A percentile compares a stretch with the other conserved stretches of the same genome.
phyloP scores from a whole-genome alignment of 2,888 invertebrate genomes.

The Agrypnus murinus region DNA sequence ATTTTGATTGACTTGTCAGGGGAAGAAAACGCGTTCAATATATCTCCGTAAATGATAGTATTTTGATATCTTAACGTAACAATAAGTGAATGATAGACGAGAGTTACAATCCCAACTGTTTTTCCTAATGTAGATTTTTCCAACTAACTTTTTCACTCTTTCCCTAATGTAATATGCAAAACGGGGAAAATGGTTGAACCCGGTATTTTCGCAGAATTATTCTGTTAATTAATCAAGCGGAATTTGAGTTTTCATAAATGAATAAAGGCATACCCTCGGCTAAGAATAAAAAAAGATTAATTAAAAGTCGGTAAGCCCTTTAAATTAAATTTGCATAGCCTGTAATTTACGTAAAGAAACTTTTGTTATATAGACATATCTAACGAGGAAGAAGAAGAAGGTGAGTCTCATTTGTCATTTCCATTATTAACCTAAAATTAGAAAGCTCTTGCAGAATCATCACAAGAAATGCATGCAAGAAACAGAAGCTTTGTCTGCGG shows the following conservation, averaged over 20 bases:
- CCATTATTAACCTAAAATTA: not conserved
- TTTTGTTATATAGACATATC: not conserved
- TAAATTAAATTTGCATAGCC: conserved; percentile 27
- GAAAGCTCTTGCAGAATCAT: not conserved
- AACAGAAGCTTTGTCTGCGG: conserved; percentile 3
- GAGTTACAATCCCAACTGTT: not conserved
- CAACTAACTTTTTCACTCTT: not conserved
- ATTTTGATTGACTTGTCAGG: conserved; percentile 41
- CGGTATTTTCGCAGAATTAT: conserved; percentile 5
- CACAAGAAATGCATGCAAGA: not conserved
- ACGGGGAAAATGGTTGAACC: not conserved
- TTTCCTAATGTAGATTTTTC: not conserved
- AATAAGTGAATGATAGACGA: conserved; percentile 31
- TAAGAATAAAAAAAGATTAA: conserved; percentile 25
- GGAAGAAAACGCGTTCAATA: conserved; percentile 33
- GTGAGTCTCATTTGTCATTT: conserved; percentile 9
- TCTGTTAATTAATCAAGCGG: conserved; percentile 25
- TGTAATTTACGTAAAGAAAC: not conserved
- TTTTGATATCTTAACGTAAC: conserved; percentile 31
- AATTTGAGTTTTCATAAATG: conserved; percentile 19
- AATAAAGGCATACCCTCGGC: conserved; percentile 3
- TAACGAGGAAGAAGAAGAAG: not conserved
- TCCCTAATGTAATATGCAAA: not conserved
- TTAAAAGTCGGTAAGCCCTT: conserved; percentile 26
- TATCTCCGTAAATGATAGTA: conserved; percentile 32